Evolutionary conservation across 2,113 vertebrate genomes (phyloP).

Genomic region (Forbesichthys papilliferus): DNA sequence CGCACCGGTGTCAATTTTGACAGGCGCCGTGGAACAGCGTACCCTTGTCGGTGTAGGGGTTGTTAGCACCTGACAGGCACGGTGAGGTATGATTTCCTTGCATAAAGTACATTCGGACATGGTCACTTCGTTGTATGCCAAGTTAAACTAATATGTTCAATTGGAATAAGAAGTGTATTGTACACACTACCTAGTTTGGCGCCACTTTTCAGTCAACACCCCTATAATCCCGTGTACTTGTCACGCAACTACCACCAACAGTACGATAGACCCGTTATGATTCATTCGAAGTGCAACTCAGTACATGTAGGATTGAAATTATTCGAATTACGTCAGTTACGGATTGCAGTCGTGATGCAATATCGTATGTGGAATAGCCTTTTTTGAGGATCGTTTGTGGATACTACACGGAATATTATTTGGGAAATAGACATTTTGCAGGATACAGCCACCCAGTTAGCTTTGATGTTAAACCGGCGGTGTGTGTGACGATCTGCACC

Average conservation of each 20-base stretch:
- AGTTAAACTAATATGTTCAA: background rate
- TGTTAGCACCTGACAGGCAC: conserved; percentile 31
- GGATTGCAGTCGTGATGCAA: background rate
- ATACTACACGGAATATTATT: background rate
- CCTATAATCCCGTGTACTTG: conserved; percentile 55
- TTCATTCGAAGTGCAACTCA: background rate
- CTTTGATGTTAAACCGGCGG: background rate
- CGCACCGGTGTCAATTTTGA: conserved; percentile 77
- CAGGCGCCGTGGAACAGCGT: conserved; percentile 64
- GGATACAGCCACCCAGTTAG: background rate
- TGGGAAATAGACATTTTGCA: background rate
- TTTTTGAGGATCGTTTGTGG: background rate
- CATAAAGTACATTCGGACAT: background rate
- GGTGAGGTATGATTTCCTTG: conserved; percentile 6
- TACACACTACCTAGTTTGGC: conserved; percentile 62
- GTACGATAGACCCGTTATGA: background rate
- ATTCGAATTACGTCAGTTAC: background rate
- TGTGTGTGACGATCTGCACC: background rate
- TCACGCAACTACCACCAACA: conserved; percentile 22
- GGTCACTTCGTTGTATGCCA: background rate
- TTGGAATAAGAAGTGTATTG: conserved; percentile 48
- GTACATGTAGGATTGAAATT: background rate
- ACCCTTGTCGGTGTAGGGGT: conserved; percentile 38
- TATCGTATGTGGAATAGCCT: background rate
- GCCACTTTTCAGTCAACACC: conserved; percentile 75